Evolutionary conservation across 2,113 vertebrate genomes (phyloP), one percentile per base, ranked within the genome.

Genomic region (Clarias gariepinus): DNA sequence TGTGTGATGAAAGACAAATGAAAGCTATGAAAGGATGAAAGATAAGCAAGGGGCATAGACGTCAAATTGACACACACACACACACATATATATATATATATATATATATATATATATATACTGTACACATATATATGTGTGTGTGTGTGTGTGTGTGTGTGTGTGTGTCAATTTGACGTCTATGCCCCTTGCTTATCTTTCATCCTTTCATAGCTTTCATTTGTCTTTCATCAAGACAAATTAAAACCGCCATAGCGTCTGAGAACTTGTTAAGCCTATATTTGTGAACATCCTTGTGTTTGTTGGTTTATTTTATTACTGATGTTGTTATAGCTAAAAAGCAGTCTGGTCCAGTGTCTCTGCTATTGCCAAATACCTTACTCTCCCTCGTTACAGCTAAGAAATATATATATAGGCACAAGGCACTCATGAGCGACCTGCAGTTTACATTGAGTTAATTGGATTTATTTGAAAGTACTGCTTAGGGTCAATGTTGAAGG

Each of bases 401-500:
- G 30, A 60, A 81, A 81, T 61, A 41, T 16, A 80, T 6, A 81
- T 2, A 61, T 19, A 21, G 28, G 19, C 19, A 53, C 55, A 47
- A 81, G 30, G 81, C 2, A 60, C 57, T 82, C 25, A 19, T 76
- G 69, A n/a, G 47, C 55, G 57, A 41, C 19, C 61, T 63, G 71
- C 60, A 68, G 85, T 88, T 88, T 86, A 81, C 68, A 88, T 85
- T 36, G 19, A 13, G 66, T 84, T 81, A 88, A 86, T 85, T 52
- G 74, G 85, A 89, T 82, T 85, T 79, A 89, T 90, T 83, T 88
- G 15, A 83, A 68, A 68, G 53, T 74, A 47, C 5, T 80, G 89
- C 84, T 87, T 74, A 66, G 53, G 83, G 85, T 90, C 77, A 86
- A 68, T 85, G 88, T 83, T 85, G 88, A 83, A 90, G 87, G 88